A percentile compares a stretch with the other conserved stretches of the same genome.
Conservation (phyloP, 2,113 vertebrate species). For the Lophura nycthemera region DNA sequence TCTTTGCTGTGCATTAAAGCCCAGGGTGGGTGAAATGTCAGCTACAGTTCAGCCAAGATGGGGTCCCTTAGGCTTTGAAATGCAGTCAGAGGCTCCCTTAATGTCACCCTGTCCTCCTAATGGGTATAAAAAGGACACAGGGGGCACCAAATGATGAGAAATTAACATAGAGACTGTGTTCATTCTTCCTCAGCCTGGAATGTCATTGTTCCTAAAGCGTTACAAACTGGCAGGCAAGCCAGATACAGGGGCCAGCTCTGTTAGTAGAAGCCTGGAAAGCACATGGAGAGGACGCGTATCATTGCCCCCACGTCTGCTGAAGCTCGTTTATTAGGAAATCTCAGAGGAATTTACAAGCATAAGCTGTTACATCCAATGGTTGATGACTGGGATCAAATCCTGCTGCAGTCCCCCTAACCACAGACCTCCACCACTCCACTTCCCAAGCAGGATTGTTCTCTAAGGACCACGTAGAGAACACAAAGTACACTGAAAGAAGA, state of each 20-base stretch:
- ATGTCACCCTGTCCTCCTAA: conserved; percentile 41
- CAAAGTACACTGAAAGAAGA: not conserved
- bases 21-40: conserved; percentile 59
- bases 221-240: not conserved
- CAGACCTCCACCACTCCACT: not conserved
- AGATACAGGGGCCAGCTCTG: not conserved
- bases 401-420: not conserved
- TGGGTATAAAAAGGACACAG: conserved; percentile 26
- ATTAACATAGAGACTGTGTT: conserved; percentile 26
- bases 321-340: not conserved
- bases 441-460: not conserved
- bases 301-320: not conserved
- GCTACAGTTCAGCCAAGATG: conserved; percentile 50
- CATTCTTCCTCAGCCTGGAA: not conserved
- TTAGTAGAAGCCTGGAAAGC: not conserved
- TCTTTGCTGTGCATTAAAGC: conserved; percentile 37
- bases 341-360: not conserved
- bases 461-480: not conserved
- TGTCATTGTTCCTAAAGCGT: not conserved
- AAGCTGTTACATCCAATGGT: not conserved
- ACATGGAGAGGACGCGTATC: not conserved
- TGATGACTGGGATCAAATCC: not conserved
- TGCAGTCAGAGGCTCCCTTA: not conserved
- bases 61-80: conserved; percentile 45
- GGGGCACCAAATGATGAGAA: conserved; percentile 26